Base-by-base conservation (phyloP, 2,888 invertebrate genomes). In the Belgica antarctica region DNA sequence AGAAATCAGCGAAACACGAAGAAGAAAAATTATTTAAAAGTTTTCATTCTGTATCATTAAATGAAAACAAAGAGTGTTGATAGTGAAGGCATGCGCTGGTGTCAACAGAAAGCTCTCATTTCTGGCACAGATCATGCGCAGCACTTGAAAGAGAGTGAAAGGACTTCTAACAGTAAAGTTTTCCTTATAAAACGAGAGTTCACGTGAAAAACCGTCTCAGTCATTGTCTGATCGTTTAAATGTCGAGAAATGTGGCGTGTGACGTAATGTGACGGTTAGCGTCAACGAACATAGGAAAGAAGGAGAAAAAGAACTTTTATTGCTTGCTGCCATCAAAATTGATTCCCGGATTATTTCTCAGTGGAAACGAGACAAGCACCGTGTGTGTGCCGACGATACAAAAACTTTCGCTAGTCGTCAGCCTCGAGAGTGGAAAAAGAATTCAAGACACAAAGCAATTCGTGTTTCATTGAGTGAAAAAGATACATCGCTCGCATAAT, bases 381-480 rank as follows among this genome's bases (percentile, higher is more conserved):
- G 41, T 41, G 41, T 52, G 52, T 17, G 22, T 52, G 17, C 19
- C 22, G 52, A 52, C 19, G 52, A 52, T 52, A 52, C 52, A n/a
- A n/a, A n/a, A n/a, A n/a, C n/a, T n/a, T n/a, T n/a, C n/a, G n/a
- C n/a, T n/a, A n/a, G n/a, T 52, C 52, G 52, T 3, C 3, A 7
- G 52, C 52, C 22, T 22, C 17, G 52, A 19, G 17, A 17, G 19
- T 2, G 15, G 19, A 22, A 22, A 7, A 22, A 52, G 12, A 52
- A 52, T 52, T 52, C 22, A 52, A 22, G 17, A 19, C 52, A 52
- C 52, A 22, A 19, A 17, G 19, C 52, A 52, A 52, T 52, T 52
- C 52, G n/a, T 68, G 68, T 57, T 68, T 68, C 22, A 68, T 68
- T 68, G 68, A 68, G 68, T 68, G 66, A 65, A 65, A 65, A 57